Conservation (phyloP, 2,113 vertebrate species). For the Crypturellus undulatus region DNA sequence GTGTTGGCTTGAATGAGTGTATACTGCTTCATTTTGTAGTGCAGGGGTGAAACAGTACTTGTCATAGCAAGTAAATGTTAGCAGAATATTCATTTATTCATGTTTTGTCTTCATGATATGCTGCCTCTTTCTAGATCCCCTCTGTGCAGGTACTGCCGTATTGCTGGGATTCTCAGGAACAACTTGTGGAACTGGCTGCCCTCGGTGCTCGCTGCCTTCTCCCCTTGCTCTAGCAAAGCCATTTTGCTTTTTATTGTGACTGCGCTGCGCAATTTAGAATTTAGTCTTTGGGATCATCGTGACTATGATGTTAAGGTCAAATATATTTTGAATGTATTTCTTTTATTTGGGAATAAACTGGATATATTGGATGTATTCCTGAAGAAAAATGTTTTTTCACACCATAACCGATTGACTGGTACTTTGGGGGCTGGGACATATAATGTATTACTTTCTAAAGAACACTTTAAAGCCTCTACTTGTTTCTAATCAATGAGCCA, state of each 20-base stretch:
- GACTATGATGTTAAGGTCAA: neutral
- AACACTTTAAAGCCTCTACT: neutral
- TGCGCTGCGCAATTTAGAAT: neutral
- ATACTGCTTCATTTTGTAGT: neutral
- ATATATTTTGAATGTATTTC: neutral
- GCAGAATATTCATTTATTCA: neutral
- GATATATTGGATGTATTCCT: neutral
- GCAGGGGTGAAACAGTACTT: neutral
- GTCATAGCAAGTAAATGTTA: neutral
- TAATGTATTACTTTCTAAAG: neutral
- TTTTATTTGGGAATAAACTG: neutral
- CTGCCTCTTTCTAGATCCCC: neutral
- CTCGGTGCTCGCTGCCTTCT: neutral
- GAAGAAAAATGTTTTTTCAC: neutral
- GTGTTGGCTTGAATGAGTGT: neutral
- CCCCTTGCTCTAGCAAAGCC: neutral
- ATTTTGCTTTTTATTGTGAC: neutral
- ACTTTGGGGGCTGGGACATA: neutral
- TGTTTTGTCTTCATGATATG: neutral
- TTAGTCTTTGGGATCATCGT: neutral
- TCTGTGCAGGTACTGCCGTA: too few species aligned
- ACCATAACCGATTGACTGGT: neutral
- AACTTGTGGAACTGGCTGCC: neutral
- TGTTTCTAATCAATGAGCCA: constrained; percentile 16
- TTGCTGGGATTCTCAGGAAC: neutral